These are phyloP conservation scores for Sebastes kiyomatsui DNA, from an alignment of 2,797 vertebrate genomes.

Conservation along the genomic window DNA sequence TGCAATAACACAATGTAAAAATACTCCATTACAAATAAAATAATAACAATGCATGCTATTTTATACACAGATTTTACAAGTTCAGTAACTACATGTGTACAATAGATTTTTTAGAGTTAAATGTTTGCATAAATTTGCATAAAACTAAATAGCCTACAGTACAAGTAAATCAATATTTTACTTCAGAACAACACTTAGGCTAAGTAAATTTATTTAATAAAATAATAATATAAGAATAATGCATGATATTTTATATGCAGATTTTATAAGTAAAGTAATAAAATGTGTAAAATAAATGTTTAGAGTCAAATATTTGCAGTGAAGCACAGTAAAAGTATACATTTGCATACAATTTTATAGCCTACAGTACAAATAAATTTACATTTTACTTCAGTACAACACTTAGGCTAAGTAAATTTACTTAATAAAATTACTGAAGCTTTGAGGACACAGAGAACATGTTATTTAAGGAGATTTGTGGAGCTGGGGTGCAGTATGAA, in stretches of 20 bases:
- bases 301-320: not conserved
- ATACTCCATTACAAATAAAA: not conserved
- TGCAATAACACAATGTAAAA: not conserved
- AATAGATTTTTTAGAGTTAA: not conserved
- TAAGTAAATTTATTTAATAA: too few relatives aligned
- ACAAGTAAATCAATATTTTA: not conserved
- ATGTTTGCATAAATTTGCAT: not conserved
- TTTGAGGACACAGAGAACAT: too few relatives aligned
- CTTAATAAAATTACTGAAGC: too few relatives aligned
- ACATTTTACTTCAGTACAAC: not conserved
- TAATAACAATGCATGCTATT: too few relatives aligned
- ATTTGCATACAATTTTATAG: not conserved
- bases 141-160: too few relatives aligned
- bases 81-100: not conserved
- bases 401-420: too few relatives aligned
- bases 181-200: not conserved
- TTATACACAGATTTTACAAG: not conserved
- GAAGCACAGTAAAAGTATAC: not conserved
- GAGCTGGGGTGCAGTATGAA: not conserved
- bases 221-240: not conserved
- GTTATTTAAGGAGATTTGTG: not conserved
- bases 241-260: not conserved
- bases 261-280: not conserved
- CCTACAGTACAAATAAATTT: too few relatives aligned
- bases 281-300: not conserved